Base-by-base conservation (phyloP, 2,888 invertebrate genomes). In the Merodon equestris region DNA sequence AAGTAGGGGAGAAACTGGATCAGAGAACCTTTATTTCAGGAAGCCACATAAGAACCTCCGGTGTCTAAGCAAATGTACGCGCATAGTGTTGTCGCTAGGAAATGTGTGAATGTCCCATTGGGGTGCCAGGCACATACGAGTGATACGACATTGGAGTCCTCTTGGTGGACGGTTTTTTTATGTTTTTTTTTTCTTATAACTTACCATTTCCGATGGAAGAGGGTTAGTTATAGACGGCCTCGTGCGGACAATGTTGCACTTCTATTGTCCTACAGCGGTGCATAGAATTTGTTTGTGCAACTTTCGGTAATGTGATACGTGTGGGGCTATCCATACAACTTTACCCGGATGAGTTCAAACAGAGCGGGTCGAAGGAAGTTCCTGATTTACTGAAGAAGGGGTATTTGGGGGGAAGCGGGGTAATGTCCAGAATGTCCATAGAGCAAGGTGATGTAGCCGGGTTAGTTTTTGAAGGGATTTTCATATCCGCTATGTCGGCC, bases 11-110 rank as follows among this genome's bases (percentile, higher is more conserved):
- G 9, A 54, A 72, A 64, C 18, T 19, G 66, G 66, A 76, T 76
- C 61, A 66, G 71, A 76, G 72, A 76, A 76, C 76, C 66, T 76
- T 76, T 64, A 72, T 66, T 72, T 71, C 60, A 76, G 76, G 76
- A 76, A 76, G 76, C 76, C 76, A 71, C 76, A 76, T 34, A 76
- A 76, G 76, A 72, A 56, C 45, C 71, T 54, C 44, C 50, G 44
- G 50, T 40, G 54, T 76, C 72, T 72, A 60, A 56, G 60, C 27
- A 9, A 1, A 18, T 19, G 40, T 47, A 54, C 58, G 5, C 14
- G 10, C 42, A 50, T 51, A 15, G 38, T 34, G 14, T 74, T n/a
- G n/a, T n/a, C n/a, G n/a, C 27, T 27, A 56, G 9, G 40, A 56
- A 68, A 47, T 63, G 47, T 75, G 53, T 70, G 51, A 75, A 63